A percentile compares a stretch with the other conserved stretches of the same genome.
These are phyloP conservation scores for Deilephila porcellus DNA, from an alignment of 2,888 invertebrate species.

Conservation along the genomic window DNA sequence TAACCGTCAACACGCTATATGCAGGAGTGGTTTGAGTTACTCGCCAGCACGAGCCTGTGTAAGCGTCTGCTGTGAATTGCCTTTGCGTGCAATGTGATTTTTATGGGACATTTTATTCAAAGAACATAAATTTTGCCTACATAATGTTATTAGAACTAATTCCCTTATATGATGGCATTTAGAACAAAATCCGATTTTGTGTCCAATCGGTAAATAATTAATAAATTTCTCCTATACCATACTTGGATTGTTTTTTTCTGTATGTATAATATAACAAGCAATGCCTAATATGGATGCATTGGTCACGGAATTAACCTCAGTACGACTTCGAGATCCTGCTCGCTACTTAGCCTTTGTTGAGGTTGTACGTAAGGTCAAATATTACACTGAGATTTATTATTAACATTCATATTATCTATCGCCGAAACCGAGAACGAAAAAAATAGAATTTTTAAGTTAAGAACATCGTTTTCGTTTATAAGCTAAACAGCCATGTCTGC, in stretches of 20 bases:
- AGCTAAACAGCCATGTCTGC: too few species aligned
- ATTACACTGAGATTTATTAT: slow-evolving; percentile 10
- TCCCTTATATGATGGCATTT: too few species aligned
- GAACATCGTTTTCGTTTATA: too few species aligned
- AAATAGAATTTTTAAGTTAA: too few species aligned
- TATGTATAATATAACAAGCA: not conserved
- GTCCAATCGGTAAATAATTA: not conserved
- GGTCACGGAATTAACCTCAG: slow-evolving; percentile 57
- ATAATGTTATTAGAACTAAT: too few species aligned
- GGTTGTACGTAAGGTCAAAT: slow-evolving; percentile 58
- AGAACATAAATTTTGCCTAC: too few species aligned
- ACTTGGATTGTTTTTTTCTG: slow-evolving; percentile 2
- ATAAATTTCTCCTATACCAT: not conserved
- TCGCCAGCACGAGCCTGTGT: not conserved
- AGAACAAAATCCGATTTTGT: too few species aligned
- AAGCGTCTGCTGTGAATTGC: slow-evolving; percentile 25
- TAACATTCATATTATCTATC: not conserved
- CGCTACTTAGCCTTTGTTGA: slow-evolving; percentile 48
- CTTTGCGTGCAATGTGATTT: slow-evolving; percentile 37
- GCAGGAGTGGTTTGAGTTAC: slow-evolving; percentile 59
- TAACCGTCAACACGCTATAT: slow-evolving; percentile 54
- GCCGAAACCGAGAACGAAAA: too few species aligned
- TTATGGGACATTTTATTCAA: not conserved
- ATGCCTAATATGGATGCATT: slow-evolving; percentile 47
- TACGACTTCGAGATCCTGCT: slow-evolving; percentile 52